Base-by-base conservation (phyloP, 2,113 vertebrate species). In the Lanius collurio region DNA sequence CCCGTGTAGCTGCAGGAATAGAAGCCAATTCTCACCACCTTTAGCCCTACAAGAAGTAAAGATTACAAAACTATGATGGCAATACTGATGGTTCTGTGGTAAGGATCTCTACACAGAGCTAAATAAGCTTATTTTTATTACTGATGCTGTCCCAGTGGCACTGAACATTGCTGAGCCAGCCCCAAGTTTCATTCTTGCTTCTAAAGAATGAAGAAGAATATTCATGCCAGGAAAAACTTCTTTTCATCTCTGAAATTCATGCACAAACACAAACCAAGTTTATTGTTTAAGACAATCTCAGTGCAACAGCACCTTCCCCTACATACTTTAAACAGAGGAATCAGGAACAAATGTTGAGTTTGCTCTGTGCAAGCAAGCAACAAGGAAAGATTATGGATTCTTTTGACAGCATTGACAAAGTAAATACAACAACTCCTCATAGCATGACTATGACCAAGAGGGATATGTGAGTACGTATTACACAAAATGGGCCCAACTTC, bases 381-480 rank as follows among this genome's bases (percentile, higher is more conserved):
- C 9, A 4, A 31, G 82, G 46, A 37, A 94, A 85, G 79, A 60
- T 71, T 18, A 83, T 35, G n/a, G 68, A 62, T 84, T 88, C 33
- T 95, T 92, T 31, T 84, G 93, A 93, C 23, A 94, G 75, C 33
- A 14, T n/a, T 46, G 56, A 70, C 62, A 82, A 90, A 95, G 84
- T 31, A 93, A 95, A 94, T 77, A 91, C 62, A 93, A 13, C 10
- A 41, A 89, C 6, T 28, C 46, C 60, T 96, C 92, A 87, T 10
- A 76, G 94, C 53, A 78, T 12, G 30, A 33, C 30, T 70, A 49
- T 1, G 30, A 95, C 84, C 76, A 93, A 63, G 75, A 87, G 57
- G 37, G 15, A 56, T 41, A 37, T 75, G 33, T 7, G 16, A 93
- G 76, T 89, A 89, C 90, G 94, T 93, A 31, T 91, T 92, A 33